Base-by-base conservation (phyloP, 2,113 vertebrate genomes). In the Panthera leo region DNA sequence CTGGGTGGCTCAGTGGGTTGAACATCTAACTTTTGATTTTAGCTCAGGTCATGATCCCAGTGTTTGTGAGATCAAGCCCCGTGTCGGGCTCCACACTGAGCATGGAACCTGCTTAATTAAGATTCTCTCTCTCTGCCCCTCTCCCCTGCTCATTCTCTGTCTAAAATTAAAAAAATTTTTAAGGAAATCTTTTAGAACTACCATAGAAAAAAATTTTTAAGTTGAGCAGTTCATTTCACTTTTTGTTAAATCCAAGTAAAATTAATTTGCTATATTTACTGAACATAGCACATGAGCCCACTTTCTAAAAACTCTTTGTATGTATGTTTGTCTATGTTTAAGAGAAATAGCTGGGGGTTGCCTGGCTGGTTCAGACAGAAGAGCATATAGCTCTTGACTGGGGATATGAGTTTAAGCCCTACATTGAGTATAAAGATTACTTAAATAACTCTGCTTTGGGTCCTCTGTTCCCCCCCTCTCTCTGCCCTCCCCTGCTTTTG, bases 211-310 rank as follows among this genome's bases (percentile, higher is more conserved):
- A 87, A 58, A 19, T 23, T 45, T 65, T 87, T 0, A 68, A 71
- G 29, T 88, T 73, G 25, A 89, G 3, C 18, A 83, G 67, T 95
- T 89, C 63, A 68, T 76, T 96, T 53, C 73, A 58, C 51, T 68
- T 75, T 67, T 34, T 67, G 23, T 82, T 94, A 67, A 79, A 67
- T 68, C 12, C 34, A 91, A 71, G 39, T 88, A 78, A 90, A 92
- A 96, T 71, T 83, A 93, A 90, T 68, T 73, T 96, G 31, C 25
- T 61, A 10, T 55, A 65, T 85, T 95, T 94, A 84, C 12, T 73
- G 68, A 91, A 91, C 42, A 84, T 3, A 80, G 7, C 21, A 71
- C 75, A 68, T 83, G 31, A 96, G 1, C 19, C 25, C 39, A 78
- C 34, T 97, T 89, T 76, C 63, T 16, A 94, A 70, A 61, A 85